phyloP scores from a whole-genome alignment of 23 tunicate species.

The Phallusia fumigata region DNA sequence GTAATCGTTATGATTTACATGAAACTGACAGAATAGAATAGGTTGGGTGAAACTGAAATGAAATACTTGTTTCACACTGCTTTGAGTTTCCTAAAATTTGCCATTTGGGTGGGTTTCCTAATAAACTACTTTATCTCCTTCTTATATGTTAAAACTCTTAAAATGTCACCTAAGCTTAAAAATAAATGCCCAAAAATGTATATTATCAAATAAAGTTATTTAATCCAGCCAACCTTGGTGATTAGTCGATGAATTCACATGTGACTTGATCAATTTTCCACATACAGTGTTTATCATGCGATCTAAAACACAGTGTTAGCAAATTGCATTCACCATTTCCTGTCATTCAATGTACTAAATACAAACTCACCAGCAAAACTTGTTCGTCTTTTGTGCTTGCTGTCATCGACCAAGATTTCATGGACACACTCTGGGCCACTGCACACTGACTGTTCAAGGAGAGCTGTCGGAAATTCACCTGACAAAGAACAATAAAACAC shows the following conservation, averaged over 20 bases:
- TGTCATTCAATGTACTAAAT: background rate
- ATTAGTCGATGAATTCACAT: background rate
- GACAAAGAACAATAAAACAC: background rate
- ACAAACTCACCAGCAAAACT: background rate
- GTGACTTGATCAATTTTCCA: background rate
- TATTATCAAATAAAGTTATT: too few species aligned
- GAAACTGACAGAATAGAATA: too few species aligned
- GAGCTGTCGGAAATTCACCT: background rate
- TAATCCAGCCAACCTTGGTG: too few species aligned
- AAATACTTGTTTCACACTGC: too few species aligned
- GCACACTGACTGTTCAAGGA: background rate
- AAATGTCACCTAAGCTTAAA: too few species aligned
- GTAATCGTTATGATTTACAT: too few species aligned
- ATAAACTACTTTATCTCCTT: too few species aligned
- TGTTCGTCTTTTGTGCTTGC: background rate
- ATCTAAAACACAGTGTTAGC: background rate
- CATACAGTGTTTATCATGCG: background rate
- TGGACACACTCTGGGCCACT: background rate
- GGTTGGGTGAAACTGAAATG: too few species aligned
- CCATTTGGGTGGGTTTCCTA: too few species aligned
- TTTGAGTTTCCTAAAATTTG: too few species aligned
- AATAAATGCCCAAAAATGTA: too few species aligned
- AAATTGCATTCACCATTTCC: background rate
- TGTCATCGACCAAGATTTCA: background rate
- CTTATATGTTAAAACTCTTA: too few species aligned